These are phyloP conservation scores for Sebastes reedi DNA, from an alignment of 2,797 vertebrate species.

Conservation along the genomic window DNA sequence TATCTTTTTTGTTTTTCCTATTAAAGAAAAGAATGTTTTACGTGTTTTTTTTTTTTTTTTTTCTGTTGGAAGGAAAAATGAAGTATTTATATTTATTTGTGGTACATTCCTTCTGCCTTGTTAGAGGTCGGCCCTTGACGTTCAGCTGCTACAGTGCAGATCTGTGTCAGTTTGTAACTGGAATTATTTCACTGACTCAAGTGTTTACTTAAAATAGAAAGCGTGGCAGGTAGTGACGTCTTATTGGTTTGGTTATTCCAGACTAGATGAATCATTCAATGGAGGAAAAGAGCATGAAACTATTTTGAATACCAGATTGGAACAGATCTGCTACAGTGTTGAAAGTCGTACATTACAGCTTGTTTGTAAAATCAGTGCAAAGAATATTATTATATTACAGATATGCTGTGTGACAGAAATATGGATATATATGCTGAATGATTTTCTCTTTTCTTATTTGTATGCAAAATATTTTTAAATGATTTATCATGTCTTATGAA, in stretches of 20 bases:
- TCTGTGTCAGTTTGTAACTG: slow-evolving; percentile 53
- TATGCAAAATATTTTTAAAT: slow-evolving; percentile 80
- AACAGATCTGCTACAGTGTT: slow-evolving; percentile 82
- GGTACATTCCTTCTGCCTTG: slow-evolving; percentile 86
- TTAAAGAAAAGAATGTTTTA: slow-evolving; percentile 77
- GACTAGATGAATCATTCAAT: slow-evolving; percentile 11
- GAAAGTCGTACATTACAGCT: slow-evolving; percentile 77
- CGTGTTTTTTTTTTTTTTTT: slow-evolving; percentile 67
- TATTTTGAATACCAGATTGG: slow-evolving; percentile 39
- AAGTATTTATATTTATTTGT: slow-evolving; percentile 88
- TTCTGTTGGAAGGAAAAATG: slow-evolving; percentile 73
- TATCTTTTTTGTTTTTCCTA: slow-evolving; percentile 72
- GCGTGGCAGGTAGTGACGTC: slow-evolving; percentile 1
- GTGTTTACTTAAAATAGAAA: slow-evolving; percentile 54
- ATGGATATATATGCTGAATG: slow-evolving; percentile 66
- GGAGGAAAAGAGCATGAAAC: slow-evolving; percentile 24
- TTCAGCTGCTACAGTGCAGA: slow-evolving; percentile 75
- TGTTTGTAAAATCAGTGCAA: slow-evolving; percentile 70
- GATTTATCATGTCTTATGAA: slow-evolving; percentile 72
- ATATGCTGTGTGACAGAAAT: slow-evolving; percentile 63
- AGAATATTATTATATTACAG: slow-evolving; percentile 69
- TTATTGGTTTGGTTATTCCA: slow-evolving; percentile 31
- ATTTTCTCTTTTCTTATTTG: slow-evolving; percentile 70
- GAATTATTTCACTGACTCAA: slow-evolving; percentile 43
- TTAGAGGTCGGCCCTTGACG: slow-evolving; percentile 77